Conservation (phyloP, 2,113 vertebrate genomes). For the Chelonoidis abingdonii region DNA sequence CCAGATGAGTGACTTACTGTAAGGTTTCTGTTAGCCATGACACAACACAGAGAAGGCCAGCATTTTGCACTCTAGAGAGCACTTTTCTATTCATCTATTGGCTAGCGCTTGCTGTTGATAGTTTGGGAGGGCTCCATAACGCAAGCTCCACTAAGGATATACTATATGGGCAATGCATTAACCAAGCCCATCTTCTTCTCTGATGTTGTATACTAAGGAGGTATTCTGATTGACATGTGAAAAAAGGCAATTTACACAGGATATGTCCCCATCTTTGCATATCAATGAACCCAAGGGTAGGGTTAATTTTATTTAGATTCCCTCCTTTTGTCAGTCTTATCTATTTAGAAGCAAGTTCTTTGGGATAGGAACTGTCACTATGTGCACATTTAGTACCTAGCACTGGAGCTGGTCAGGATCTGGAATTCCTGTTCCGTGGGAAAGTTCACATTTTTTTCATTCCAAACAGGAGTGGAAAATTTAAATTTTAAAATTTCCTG, state of each 20-base stretch:
- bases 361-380: background rate
- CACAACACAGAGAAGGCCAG: background rate
- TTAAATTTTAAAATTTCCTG: background rate
- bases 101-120: background rate
- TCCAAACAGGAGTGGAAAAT: background rate
- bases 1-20: background rate
- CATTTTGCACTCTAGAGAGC: background rate
- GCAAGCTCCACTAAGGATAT: background rate
- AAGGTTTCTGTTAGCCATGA: background rate
- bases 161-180: background rate
- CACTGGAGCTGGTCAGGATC: background rate
- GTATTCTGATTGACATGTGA: background rate
- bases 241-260: background rate
- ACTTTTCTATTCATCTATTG: background rate
- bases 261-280: background rate
- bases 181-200: background rate
- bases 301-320: too few relatives aligned
- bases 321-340: too few relatives aligned
- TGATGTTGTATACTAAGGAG: rapidly evolving
- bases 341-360: background rate
- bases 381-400: background rate
- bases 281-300: background rate
- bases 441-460: background rate
- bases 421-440: background rate
- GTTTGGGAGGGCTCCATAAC: background rate